Evolutionary conservation across 1,140 invertebrate genomes (phyloP).

Genomic region (Mizuhopecten yessoensis): DNA sequence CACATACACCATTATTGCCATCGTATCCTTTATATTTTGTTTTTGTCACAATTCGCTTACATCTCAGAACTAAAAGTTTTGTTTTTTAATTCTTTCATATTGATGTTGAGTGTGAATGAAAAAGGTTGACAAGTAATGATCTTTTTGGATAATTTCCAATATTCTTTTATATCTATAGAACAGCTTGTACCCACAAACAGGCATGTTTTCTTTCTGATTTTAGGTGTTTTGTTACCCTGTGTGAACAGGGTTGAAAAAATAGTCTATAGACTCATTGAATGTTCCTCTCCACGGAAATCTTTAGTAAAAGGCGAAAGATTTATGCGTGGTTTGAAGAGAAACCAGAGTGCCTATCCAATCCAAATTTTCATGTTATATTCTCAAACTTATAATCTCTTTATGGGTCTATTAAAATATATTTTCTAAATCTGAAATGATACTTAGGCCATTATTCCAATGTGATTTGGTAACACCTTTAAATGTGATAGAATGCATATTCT

Average conservation of each 20-base stretch:
- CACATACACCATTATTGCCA: too few species aligned
- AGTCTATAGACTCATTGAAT: slow-evolving; percentile 44
- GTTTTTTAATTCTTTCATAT: too few species aligned
- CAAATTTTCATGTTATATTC: background rate
- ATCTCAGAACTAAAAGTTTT: too few species aligned
- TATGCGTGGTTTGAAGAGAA: slow-evolving; percentile 66
- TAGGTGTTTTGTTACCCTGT: background rate
- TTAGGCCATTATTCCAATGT: background rate
- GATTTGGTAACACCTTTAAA: background rate
- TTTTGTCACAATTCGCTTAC: too few species aligned
- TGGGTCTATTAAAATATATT: background rate
- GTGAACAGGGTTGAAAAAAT: slow-evolving; percentile 3
- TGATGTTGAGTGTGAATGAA: too few species aligned
- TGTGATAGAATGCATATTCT: background rate
- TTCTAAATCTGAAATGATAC: background rate
- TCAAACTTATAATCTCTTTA: background rate
- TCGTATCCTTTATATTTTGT: too few species aligned
- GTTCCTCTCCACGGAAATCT: slow-evolving; percentile 72
- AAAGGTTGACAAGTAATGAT: too few species aligned
- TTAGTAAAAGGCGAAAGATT: slow-evolving; percentile 73
- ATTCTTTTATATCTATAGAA: too few species aligned
- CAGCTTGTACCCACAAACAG: too few species aligned
- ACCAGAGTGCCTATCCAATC: slow-evolving; percentile 41
- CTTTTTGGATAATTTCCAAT: too few species aligned
- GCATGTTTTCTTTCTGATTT: too few species aligned